Evolutionary conservation across 2,113 vertebrate species (phyloP), one percentile per base, ranked within the genome.

Genomic region (Psettodes erumei): DNA sequence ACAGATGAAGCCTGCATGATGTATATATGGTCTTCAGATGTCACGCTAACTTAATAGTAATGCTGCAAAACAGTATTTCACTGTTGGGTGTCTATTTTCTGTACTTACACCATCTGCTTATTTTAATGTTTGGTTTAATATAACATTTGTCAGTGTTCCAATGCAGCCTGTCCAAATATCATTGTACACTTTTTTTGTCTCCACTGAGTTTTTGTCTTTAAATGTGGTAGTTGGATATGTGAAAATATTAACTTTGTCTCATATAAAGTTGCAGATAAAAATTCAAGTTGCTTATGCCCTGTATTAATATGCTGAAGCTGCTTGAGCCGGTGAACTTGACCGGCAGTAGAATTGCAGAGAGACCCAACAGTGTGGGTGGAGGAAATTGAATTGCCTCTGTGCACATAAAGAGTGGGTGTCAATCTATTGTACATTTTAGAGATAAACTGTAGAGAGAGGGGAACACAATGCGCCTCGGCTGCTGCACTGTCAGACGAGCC

Each of bases 351-450:
- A 84, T 86, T 89, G 84, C 72, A 60, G 55, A 75, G 74, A 83
- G 82, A 69, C 81, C 82, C 66, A 61, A 60, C 19, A 58, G 77
- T 62, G 86, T 86, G 82, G 86, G 86, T 77, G 80, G 82, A 85
- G 84, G 83, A 92, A 90, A 91, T 88, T 82, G 88, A 89, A 87
- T 88, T 81, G 85, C 79, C 86, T 83, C 68, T 84, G 77, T 91
- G 85, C 86, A 86, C 86, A 86, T 85, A 84, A 74, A 79, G 80
- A 83, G 89, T 91, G 90, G 90, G 88, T 88, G 89, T 88, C 75
- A 83, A 90, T 91, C 87, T 86, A 83, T 90, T 90, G 84, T 89
- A 86, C 81, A 86, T 88, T 89, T 89, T 77, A 83, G 86, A 89
- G 87, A 85, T 75, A 76, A 90, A 86, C 84, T 88, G 85, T 81